Conservation (phyloP, 2,888 invertebrate genomes). For the Tetramorium bicarinatum region DNA sequence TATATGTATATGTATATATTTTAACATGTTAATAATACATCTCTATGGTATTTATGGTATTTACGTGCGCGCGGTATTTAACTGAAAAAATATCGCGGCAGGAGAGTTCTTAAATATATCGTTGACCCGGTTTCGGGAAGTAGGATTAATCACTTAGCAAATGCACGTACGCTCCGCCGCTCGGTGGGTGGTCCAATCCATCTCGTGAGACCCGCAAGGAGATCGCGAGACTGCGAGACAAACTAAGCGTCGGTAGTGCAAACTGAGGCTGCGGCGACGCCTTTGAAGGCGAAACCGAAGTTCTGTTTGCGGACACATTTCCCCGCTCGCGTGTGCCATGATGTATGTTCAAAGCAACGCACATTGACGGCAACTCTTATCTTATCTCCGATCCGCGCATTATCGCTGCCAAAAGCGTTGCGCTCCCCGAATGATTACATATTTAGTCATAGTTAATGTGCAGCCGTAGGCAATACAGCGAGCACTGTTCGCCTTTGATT, state of each 20-base stretch:
- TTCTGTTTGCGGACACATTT: slow-evolving; percentile 68
- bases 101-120: slow-evolving; percentile 49
- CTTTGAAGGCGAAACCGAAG: slow-evolving; percentile 67
- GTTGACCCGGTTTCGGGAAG: slow-evolving; percentile 27
- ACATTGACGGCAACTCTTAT: slow-evolving; percentile 37
- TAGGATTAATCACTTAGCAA: slow-evolving; percentile 54
- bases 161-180: slow-evolving; percentile 24
- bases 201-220: slow-evolving; percentile 41
- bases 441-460: slow-evolving; percentile 17
- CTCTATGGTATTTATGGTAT: neutral
- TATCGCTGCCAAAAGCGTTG: slow-evolving; percentile 5
- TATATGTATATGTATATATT: neutral
- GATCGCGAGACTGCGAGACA: slow-evolving; percentile 60
- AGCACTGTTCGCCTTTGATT: neutral
- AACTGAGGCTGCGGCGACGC: slow-evolving; percentile 63
- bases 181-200: slow-evolving; percentile 50
- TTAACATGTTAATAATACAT: neutral
- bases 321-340: slow-evolving; percentile 51
- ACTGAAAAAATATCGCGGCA: slow-evolving; percentile 26
- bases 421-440: slow-evolving; percentile 11
- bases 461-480: neutral
- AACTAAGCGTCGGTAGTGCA: slow-evolving; percentile 59
- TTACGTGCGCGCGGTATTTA: too few species aligned
- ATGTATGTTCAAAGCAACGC: slow-evolving; percentile 64
- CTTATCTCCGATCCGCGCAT: slow-evolving; percentile 33